Percentiles rank a stretch among this genome's conserved stretches.
These are phyloP conservation scores for Metellina segmentata DNA, from an alignment of 2,888 invertebrate genomes.

Conservation along the genomic window DNA sequence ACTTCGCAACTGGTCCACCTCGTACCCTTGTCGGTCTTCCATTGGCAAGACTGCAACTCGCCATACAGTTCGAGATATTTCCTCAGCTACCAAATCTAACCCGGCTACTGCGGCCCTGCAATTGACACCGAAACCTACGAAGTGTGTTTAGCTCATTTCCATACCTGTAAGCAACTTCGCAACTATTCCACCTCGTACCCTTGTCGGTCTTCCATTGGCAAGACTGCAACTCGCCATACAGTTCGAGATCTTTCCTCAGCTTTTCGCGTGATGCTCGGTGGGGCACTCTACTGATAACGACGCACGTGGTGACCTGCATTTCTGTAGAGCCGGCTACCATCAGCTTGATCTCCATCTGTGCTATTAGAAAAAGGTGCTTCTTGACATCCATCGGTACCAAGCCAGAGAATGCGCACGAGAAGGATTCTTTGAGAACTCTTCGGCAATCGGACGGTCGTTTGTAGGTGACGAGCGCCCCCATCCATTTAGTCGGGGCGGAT, in stretches of 20 bases:
- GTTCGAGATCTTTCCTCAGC: neutral
- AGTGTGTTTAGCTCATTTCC: no score
- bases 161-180: conserved; percentile 17
- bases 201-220: neutral
- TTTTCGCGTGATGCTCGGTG: neutral
- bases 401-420: neutral
- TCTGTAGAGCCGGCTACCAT: neutral
- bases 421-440: neutral
- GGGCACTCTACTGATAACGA: neutral
- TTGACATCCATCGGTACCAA: neutral
- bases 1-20: neutral
- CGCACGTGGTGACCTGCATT: neutral
- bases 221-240: neutral
- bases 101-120: no score
- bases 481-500: neutral
- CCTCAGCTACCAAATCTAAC: no score
- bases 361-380: neutral
- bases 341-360: neutral
- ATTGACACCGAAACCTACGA: no score
- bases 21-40: neutral
- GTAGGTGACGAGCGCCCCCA: conserved; percentile 30
- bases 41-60: neutral
- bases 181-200: neutral
- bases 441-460: neutral
- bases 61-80: neutral